These are phyloP conservation scores for Frieseomelitta varia DNA, from an alignment of 1,140 invertebrate genomes.

Conservation along the genomic window DNA sequence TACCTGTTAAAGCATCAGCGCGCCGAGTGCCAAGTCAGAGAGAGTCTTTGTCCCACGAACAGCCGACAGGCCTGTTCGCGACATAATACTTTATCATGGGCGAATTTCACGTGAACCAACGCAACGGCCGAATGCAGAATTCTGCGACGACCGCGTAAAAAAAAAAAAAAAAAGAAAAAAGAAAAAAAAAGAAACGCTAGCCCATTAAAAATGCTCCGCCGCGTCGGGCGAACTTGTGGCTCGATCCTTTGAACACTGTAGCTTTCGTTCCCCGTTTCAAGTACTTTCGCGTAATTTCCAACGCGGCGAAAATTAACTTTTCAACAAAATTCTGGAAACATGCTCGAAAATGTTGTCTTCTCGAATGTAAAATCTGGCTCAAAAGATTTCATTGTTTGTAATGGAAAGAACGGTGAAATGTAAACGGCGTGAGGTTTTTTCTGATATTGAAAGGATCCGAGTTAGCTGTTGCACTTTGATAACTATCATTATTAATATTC, in stretches of 20 bases:
- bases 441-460: too few relatives aligned
- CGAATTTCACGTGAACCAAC: background rate
- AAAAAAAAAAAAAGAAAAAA: background rate
- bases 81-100: slow-evolving; percentile 18
- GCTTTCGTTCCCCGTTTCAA: background rate
- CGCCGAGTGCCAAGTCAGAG: background rate
- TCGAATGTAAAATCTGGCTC: too few relatives aligned
- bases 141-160: too few relatives aligned
- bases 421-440: too few relatives aligned
- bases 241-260: background rate
- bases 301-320: background rate
- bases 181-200: background rate
- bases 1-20: slow-evolving; percentile 20
- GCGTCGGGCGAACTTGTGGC: background rate
- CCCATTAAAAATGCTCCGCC: background rate
- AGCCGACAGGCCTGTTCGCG: background rate
- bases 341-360: too few relatives aligned
- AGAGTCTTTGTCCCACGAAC: background rate
- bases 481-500: too few relatives aligned
- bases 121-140: background rate
- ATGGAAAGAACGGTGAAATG: too few relatives aligned
- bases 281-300: slow-evolving; percentile 8
- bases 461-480: too few relatives aligned
- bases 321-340: too few relatives aligned
- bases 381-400: too few relatives aligned